Evolutionary conservation across 1,140 invertebrate genomes (phyloP), one percentile per base, ranked within the genome.

Genomic region (Oryctes rhinoceros): DNA sequence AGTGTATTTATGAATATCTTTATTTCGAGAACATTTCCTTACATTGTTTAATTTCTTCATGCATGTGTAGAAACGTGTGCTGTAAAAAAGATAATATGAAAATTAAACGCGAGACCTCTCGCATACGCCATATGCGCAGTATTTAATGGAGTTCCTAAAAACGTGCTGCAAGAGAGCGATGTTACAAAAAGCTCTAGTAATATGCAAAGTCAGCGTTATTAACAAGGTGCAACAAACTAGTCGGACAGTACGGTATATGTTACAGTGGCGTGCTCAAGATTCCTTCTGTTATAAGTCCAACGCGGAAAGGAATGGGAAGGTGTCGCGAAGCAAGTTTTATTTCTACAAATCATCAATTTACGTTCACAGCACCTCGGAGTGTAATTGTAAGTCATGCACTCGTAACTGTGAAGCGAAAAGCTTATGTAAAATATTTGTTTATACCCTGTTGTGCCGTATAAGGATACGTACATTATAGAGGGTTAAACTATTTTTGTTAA

Each of bases 151-250:
- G 81, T 85, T 83, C 82, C 82, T 84, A 81, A 84, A 81, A 84
- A 83, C 82, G 83, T 84, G 83, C 82, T 71, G 81, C 78, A 81
- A 65, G 78, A 81, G 49, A 81, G 82, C 79, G 13, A 79, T 79
- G 77, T 78, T 81, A 84, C 81, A 85, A 85, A 84, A 84, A 85
- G 81, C 78, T 82, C 75, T 78, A 82, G 78, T 78, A 85, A 85
- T 86, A 86, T 86, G 85, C 85, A 86, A 86, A 86, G 85, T 86
- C 85, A 86, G 85, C 85, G 82, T 86, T 86, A 86, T 86, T 86
- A 86, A 86, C 85, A 85, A 86, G 85, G 84, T 86, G 84, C 84
- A 85, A 85, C 84, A 85, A 85, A 85, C 85, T 84, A 84, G 83
- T 84, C 80, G 81, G 81, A 47, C 76, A 20, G 49, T 79, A 76